phyloP scores from a whole-genome alignment of 2,888 invertebrate genomes.

The Villa cingulata region DNA sequence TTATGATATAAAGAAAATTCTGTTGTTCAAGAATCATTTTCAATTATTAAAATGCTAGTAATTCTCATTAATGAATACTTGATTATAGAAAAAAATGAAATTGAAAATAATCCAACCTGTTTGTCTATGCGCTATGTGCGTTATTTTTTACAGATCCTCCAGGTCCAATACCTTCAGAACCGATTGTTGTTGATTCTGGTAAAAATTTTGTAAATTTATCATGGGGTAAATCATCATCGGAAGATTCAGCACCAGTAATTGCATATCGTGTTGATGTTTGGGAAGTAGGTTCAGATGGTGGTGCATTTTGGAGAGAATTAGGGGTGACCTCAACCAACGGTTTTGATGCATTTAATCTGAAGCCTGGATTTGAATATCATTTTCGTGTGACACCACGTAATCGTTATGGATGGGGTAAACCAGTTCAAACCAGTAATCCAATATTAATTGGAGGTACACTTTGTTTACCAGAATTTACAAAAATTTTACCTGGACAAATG shows the following conservation, averaged over 20 bases:
- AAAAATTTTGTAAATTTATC: constrained; percentile 68
- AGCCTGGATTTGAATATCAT: constrained; percentile 65
- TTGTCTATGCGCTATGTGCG: no score
- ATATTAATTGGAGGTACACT: constrained; percentile 51
- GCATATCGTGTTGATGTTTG: constrained; percentile 74
- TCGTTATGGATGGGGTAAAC: constrained; percentile 79
- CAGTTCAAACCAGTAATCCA: constrained; percentile 51
- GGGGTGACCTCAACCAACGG: constrained; percentile 67
- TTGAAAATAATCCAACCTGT: no score
- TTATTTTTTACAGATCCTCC: constrained; percentile 63
- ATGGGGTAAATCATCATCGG: constrained; percentile 63
- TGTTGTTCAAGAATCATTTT: no score
- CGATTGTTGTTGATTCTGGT: constrained; percentile 66
- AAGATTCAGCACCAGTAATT: constrained; percentile 59
- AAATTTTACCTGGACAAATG: constrained; percentile 60
- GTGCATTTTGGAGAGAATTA: constrained; percentile 70
- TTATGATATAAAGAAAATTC: no score
- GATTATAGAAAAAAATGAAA: no score
- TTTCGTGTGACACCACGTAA: constrained; percentile 80
- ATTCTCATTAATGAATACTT: no score
- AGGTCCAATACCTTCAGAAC: constrained; percentile 61
- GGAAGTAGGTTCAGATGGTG: constrained; percentile 64
- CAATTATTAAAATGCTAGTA: no score
- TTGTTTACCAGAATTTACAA: constrained; percentile 62
- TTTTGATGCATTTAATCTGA: constrained; percentile 72